Evolutionary conservation across 2,888 invertebrate species (phyloP), one percentile per base, ranked within the genome.

Genomic region (Andrena haemorrhoa): DNA sequence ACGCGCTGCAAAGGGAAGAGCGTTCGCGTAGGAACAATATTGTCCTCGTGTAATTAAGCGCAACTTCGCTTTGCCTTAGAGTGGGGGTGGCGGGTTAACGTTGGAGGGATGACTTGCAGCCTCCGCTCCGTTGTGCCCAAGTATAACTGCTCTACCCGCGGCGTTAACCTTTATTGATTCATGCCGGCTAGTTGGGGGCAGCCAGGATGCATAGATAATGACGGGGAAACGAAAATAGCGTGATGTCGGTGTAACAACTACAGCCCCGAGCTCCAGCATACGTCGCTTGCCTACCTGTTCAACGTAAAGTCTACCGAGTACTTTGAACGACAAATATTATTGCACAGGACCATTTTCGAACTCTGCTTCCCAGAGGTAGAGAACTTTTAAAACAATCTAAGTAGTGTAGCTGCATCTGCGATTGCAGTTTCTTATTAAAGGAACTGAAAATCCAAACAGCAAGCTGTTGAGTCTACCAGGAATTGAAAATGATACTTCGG

Each of bases 41-140:
- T 89, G 86, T 85, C 82, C 73, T 51, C 82, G 78, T 84, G 84
- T 88, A 90, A 90, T 90, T 89, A 88, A 83, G 87, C 78, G 82
- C 81, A 82, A 82, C 79, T 84, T 83, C 76, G 79, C 68, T 82
- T 81, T 75, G 71, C 61, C 69, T 85, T 75, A 61, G 41, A 76
- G 64, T 66, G 63, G 51, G 60, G 68, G 23, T 56, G 35, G 29
- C 61, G 26, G 33, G 29, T 51, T 64, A 49, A 56, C 66, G 53
- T 70, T 58, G 56, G 53, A 70, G 63, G 69, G 70, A 71, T 74
- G 73, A 66, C 68, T 78, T 60, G 71, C 74, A 71, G 63, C 61
- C 65, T 79, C 58, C 41, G 56, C 66, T 53, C 10, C 66, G 73
- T 60, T 65, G 51, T 35, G 66, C 61, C 47, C 16, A 77, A 73